A percentile compares a stretch with the other conserved stretches of the same genome.
Evolutionary conservation across 1,140 invertebrate species (phyloP).

Genomic region (Daktulosphaira vitifoliae): DNA sequence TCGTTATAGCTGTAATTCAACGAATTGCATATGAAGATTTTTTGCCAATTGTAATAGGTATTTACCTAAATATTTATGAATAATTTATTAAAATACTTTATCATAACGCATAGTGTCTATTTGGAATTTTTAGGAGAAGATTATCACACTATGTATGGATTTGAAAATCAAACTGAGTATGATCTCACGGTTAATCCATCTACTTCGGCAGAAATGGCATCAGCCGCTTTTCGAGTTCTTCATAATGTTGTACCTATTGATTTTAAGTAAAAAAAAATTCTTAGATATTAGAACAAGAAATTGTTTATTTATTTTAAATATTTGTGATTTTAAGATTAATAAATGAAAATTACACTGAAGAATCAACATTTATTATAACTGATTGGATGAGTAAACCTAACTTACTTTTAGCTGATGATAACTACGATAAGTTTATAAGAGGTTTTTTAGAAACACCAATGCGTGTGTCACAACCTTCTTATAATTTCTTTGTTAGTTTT

Average conservation of each 20-base stretch:
- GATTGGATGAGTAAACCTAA: not conserved
- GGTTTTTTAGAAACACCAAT: conserved; percentile 3
- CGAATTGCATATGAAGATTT: conserved; percentile 60
- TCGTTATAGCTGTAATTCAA: conserved; percentile 48
- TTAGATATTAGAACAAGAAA: no score
- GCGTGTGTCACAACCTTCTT: not conserved
- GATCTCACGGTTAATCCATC: not conserved
- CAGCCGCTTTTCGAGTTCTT: not conserved
- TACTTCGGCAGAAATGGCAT: not conserved
- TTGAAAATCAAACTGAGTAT: conserved; percentile 4
- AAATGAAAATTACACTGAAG: not conserved
- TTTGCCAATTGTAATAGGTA: conserved; percentile 55
- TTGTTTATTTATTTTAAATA: no score
- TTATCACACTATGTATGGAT: not conserved
- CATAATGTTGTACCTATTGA: not conserved
- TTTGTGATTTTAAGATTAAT: not conserved
- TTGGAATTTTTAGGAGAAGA: not conserved
- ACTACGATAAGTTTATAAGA: conserved; percentile 11
- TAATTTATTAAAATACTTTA: conserved; percentile 87
- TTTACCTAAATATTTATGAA: no score
- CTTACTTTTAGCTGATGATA: not conserved
- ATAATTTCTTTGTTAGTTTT: conserved; percentile 16
- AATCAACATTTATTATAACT: not conserved
- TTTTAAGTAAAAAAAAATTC: not conserved
- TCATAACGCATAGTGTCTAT: conserved; percentile 43